phyloP scores from a whole-genome alignment of 1,140 invertebrate species.

The Wasmannia auropunctata region DNA sequence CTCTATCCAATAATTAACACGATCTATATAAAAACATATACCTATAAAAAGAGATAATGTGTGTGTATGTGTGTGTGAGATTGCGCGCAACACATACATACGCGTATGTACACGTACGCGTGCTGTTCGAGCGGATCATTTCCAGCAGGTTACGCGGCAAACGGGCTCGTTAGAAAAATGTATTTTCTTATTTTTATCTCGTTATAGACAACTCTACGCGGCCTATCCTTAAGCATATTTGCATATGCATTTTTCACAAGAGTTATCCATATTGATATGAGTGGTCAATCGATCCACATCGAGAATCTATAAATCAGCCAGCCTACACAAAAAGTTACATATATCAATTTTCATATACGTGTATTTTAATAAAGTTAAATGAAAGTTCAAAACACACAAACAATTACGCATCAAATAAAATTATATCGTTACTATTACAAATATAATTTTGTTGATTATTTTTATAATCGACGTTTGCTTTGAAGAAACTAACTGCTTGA shows the following conservation, averaged over 20 bases:
- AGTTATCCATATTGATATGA: conserved; percentile 11
- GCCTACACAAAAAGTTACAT: not conserved
- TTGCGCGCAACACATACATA: not conserved
- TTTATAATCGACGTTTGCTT: not conserved
- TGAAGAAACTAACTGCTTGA: not conserved
- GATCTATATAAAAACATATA: conserved; percentile 48
- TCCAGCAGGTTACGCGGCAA: conserved; percentile 34
- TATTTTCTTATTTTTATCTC: conserved; percentile 54
- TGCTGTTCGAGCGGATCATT: conserved; percentile 10
- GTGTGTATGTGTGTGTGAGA: no score
- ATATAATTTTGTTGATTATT: not conserved
- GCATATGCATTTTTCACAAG: conserved; percentile 6
- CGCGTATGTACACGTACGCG: not conserved
- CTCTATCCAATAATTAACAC: conserved; percentile 23
- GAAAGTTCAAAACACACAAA: not conserved
- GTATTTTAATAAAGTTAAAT: not conserved
- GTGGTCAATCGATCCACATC: not conserved
- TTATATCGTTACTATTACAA: not conserved
- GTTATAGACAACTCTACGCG: not conserved
- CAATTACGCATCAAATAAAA: not conserved
- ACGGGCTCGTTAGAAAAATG: conserved; percentile 21
- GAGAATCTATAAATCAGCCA: not conserved
- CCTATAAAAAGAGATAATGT: conserved; percentile 34
- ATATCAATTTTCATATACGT: not conserved
- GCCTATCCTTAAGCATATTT: not conserved